Conservation (phyloP, 2,888 invertebrate species). For the Cosmopolites sordidus region DNA sequence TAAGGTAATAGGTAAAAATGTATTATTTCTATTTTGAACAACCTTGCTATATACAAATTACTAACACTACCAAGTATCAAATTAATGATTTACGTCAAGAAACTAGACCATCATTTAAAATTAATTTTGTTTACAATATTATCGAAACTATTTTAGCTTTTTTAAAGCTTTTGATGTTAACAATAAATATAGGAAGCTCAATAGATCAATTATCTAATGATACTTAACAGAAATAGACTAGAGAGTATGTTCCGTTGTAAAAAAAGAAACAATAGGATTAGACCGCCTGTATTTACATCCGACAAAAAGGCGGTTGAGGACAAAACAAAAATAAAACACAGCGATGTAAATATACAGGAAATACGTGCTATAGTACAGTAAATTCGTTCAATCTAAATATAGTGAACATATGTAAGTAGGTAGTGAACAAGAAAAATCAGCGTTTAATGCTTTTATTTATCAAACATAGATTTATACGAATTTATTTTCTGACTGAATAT, state of each 20-base stretch:
- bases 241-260: conserved; percentile 5
- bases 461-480: neutral
- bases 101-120: no score
- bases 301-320: conserved; percentile 15
- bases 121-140: no score
- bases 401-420: conserved; percentile 24
- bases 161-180: no score
- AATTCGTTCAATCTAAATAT: conserved; percentile 28
- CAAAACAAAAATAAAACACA: conserved; percentile 19
- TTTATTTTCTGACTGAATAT: no score
- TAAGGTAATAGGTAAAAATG: no score
- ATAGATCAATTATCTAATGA: conserved; percentile 8
- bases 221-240: conserved; percentile 9
- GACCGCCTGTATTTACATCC: conserved; percentile 22
- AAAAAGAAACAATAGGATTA: conserved; percentile 14
- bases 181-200: conserved; percentile 1
- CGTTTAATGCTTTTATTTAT: neutral
- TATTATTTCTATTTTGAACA: no score
- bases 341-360: conserved; percentile 23
- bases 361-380: conserved; percentile 25
- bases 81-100: no score
- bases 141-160: no score
- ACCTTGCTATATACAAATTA: no score
- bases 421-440: conserved; percentile 12
- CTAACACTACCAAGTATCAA: no score